Evolutionary conservation across 2,888 invertebrate species (phyloP).

Genomic region (Lysandra coridon): DNA sequence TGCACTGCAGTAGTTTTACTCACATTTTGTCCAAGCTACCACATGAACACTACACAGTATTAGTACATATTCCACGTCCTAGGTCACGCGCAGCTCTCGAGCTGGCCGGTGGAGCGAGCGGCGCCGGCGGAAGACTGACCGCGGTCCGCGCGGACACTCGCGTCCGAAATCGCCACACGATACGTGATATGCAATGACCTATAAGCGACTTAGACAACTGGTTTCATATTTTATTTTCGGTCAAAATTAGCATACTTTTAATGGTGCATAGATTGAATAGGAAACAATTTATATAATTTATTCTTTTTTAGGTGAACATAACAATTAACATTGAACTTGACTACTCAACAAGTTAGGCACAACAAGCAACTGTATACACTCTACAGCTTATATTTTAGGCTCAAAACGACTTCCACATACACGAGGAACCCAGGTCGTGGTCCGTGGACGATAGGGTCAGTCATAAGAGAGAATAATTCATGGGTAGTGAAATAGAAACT

Average conservation of each 20-base stretch:
- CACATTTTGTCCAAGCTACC: not conserved
- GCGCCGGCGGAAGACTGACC: conserved; percentile 2
- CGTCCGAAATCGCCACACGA: not conserved
- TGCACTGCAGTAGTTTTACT: not conserved
- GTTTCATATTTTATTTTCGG: not conserved
- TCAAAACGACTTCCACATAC: too few species aligned
- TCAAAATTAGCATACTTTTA: not conserved
- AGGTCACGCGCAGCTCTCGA: not conserved
- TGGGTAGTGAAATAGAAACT: too few species aligned
- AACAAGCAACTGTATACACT: too few species aligned
- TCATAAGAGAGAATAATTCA: too few species aligned
- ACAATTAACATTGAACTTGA: too few species aligned
- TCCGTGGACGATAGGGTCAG: too few species aligned
- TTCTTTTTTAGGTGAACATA: too few species aligned
- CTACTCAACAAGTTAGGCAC: too few species aligned
- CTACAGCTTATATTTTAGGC: too few species aligned
- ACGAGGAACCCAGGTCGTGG: too few species aligned
- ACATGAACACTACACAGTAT: not conserved
- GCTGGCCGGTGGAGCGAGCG: not conserved
- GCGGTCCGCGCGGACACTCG: not conserved
- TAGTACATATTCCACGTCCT: not conserved
- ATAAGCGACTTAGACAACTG: conserved; percentile 4
- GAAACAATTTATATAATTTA: not conserved
- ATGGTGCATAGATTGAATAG: not conserved
- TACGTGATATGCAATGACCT: not conserved